These are phyloP conservation scores for Mastigias papua DNA, from an alignment of 30 jellyfish, hydroid and myxozoan species.

Conservation along the genomic window DNA sequence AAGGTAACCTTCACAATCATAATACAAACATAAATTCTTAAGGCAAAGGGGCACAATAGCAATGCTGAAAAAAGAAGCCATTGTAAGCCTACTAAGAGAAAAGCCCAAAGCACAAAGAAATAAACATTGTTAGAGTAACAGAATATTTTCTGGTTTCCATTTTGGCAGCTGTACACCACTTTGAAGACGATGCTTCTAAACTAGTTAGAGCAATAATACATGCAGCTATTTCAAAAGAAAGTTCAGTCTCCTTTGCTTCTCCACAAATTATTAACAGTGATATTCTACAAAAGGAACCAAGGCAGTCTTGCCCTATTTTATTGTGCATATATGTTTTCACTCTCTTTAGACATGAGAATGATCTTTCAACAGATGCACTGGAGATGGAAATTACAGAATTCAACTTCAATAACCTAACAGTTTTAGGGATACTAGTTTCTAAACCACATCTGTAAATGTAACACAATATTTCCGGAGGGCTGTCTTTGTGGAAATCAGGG, in stretches of 20 bases:
- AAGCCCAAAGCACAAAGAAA: not conserved
- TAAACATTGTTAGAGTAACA: not conserved
- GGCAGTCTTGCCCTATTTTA: constrained; percentile 68
- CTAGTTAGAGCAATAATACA: not conserved
- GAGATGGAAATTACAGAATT: constrained; percentile 37
- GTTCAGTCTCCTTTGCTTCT: constrained; percentile 44
- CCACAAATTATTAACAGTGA: constrained; percentile 21
- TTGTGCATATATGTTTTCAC: constrained; percentile 53
- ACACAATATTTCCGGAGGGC: constrained; percentile 22
- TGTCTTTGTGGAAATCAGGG: constrained; percentile 40
- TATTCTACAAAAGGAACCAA: constrained; percentile 63
- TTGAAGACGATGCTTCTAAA: not conserved
- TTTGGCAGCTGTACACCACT: not conserved
- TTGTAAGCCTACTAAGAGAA: not conserved
- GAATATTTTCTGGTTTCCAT: not conserved
- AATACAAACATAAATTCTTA: not conserved
- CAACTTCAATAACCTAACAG: constrained; percentile 23
- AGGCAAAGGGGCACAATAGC: not conserved
- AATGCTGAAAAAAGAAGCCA: not conserved
- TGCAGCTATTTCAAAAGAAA: constrained; percentile 15
- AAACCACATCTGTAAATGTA: constrained; percentile 2
- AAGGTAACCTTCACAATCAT: not conserved
- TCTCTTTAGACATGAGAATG: constrained; percentile 52
- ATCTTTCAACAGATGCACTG: constrained; percentile 58
- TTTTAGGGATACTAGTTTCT: constrained; percentile 19